Evolutionary conservation across 2,888 invertebrate genomes (phyloP).

Genomic region (Emesis furor): DNA sequence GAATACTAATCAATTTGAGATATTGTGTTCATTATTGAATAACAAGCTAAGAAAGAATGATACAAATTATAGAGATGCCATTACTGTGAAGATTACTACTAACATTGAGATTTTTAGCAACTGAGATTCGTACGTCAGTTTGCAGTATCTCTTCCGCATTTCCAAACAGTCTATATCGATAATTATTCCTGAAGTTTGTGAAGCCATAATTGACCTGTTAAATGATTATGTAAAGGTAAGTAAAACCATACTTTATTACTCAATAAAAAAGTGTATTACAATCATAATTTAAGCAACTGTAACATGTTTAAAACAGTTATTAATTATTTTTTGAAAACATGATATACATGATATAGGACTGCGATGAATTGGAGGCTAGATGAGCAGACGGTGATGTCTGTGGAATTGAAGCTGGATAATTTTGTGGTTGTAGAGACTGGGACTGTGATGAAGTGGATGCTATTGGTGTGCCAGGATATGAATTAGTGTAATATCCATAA

Average conservation of each 20-base stretch:
- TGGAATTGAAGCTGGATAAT: slow-evolving; percentile 46
- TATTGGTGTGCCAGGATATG: slow-evolving; percentile 56
- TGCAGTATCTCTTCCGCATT: slow-evolving; percentile 64
- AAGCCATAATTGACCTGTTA: slow-evolving; percentile 65
- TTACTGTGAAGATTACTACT: slow-evolving; percentile 67
- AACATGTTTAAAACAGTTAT: slow-evolving; percentile 49
- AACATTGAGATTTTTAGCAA: slow-evolving; percentile 70
- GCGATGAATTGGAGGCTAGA: slow-evolving; percentile 55
- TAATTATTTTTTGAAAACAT: slow-evolving; percentile 43
- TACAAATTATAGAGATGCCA: slow-evolving; percentile 71
- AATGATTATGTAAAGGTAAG: slow-evolving; percentile 72
- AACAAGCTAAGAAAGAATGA: slow-evolving; percentile 60
- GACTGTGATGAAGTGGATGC: slow-evolving; percentile 51
- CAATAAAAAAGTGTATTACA: slow-evolving; percentile 65
- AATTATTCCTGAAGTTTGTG: slow-evolving; percentile 37
- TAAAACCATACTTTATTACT: slow-evolving; percentile 56
- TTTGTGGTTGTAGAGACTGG: slow-evolving; percentile 49
- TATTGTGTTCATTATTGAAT: slow-evolving; percentile 69
- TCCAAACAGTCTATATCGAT: slow-evolving; percentile 68
- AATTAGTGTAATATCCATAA: slow-evolving; percentile 71
- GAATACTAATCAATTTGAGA: slow-evolving; percentile 66
- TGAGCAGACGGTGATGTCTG: slow-evolving; percentile 52
- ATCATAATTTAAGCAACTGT: slow-evolving; percentile 47
- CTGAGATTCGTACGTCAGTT: slow-evolving; percentile 70
- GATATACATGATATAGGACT: slow-evolving; percentile 51